phyloP scores from a whole-genome alignment of 2,888 invertebrate genomes.

The Steinernema scapterisci region DNA sequence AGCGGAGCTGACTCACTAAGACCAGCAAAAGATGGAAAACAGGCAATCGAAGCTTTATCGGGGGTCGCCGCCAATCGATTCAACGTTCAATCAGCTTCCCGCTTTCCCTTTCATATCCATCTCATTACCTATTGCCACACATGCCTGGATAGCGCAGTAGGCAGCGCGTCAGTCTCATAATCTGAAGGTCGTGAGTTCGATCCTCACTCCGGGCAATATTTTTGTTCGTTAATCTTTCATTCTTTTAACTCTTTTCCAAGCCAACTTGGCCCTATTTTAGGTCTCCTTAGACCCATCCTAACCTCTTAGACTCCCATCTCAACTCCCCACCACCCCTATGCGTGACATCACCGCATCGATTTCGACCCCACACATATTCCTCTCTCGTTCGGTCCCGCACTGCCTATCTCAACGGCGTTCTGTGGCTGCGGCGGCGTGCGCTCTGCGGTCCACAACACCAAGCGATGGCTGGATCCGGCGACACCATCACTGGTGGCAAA shows the following conservation, averaged over 20 bases:
- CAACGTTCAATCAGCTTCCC: no score
- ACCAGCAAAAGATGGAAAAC: no score
- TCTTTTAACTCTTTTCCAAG: no score
- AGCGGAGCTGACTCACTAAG: no score
- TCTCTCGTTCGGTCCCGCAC: not conserved
- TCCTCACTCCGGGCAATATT: slow-evolving; percentile 75
- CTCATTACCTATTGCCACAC: no score
- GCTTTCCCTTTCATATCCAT: no score
- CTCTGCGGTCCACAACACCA: not conserved
- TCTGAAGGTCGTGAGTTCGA: slow-evolving; percentile 94
- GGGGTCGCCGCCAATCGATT: no score
- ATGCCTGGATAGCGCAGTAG: slow-evolving; percentile 74
- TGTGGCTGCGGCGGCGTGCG: not conserved
- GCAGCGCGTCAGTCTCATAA: slow-evolving; percentile 89
- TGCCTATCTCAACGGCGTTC: not conserved
- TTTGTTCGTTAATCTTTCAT: no score
- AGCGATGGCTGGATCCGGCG: slow-evolving; percentile 38
- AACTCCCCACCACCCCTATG: not conserved
- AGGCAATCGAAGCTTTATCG: no score
- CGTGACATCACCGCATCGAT: not conserved
- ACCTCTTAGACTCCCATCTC: no score
- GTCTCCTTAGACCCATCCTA: no score
- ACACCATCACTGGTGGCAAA: slow-evolving; percentile 50
- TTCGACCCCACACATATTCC: not conserved
- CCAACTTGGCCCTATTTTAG: no score